Base-by-base conservation (phyloP, 2,113 vertebrate genomes). In the Astatoreochromis straeleni region DNA sequence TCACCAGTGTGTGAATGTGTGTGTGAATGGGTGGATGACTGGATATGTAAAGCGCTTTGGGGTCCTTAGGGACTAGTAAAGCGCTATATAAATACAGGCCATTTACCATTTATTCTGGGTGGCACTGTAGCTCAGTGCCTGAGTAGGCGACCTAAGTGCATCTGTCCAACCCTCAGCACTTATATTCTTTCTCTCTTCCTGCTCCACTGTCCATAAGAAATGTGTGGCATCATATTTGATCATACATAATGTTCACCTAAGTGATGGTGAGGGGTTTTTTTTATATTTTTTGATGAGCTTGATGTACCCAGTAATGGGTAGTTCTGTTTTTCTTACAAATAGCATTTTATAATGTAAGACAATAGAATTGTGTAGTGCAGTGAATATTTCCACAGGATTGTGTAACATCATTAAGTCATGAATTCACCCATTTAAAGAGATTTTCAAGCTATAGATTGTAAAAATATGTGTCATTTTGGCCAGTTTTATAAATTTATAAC, bases 71-170 rank as follows among this genome's bases (percentile, higher is more conserved):
- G n/a, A n/a, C n/a, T n/a, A n/a, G n/a, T n/a, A n/a, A n/a, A n/a
- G n/a, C n/a, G n/a, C n/a, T n/a, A n/a, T n/a, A n/a, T n/a, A n/a
- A n/a, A n/a, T n/a, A n/a, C n/a, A n/a, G n/a, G n/a, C n/a, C n/a
- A n/a, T n/a, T n/a, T n/a, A n/a, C n/a, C n/a, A n/a, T n/a, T n/a
- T n/a, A n/a, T n/a, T n/a, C 57, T 19, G 57, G 57, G 5, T 60
- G 57, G 29, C 9, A 33, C 29, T 33, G 16, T 60, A 60, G 57
- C 57, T 60, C 57, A 60, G 57, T 7, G 16, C 29, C 8, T 60
- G 57, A 60, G 5, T 6, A 31, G 57, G 57, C 0, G 1, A 0
- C 24, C 24, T 24, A 58, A 60, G 16, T 60, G 57, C 57, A 33
- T 10, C 57, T 19, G 29, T 63, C 58, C 16, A 33, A 19, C 58